Evolutionary conservation across 2,888 invertebrate genomes (phyloP), one percentile per base, ranked within the genome.

Genomic region (Rapana venosa): DNA sequence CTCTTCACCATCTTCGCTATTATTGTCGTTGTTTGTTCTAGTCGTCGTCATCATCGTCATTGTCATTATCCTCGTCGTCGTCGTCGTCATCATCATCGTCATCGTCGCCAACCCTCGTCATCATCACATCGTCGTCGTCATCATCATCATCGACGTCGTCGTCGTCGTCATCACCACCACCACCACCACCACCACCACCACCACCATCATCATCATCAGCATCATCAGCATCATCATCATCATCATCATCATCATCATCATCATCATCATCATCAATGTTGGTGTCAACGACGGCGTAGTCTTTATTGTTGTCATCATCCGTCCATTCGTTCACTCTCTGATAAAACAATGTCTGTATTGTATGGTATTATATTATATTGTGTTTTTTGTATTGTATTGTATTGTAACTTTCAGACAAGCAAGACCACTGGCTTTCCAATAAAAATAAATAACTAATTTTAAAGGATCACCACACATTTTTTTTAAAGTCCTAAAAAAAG

Each of bases 231-330:
- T 77, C 77, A 77, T 77, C 77, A 77, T 77, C 5, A 30, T 17
- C 30, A 77, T 77, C 77, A 77, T 77, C 30, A 77, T 32, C 77
- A 77, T 77, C 0, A 22, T 77, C 77, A 77, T 87, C 87, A 70
- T 79, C 47, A 56, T 36, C 47, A 47, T 47, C 47, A 22, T 88
- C 30, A 36, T n/a, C n/a, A n/a, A n/a, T n/a, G n/a, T n/a, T n/a
- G n/a, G n/a, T n/a, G n/a, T n/a, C n/a, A n/a, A n/a, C n/a, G n/a
- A n/a, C n/a, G n/a, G n/a, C n/a, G n/a, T n/a, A n/a, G n/a, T n/a
- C n/a, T n/a, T n/a, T n/a, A n/a, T n/a, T n/a, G n/a, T n/a, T n/a
- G n/a, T n/a, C n/a, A n/a, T n/a, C n/a, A n/a, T n/a, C n/a, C n/a
- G n/a, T n/a, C n/a, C n/a, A n/a, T n/a, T n/a, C n/a, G n/a, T n/a